Conservation (phyloP, 1,140 invertebrate species). For the Hirudo medicinalis region DNA sequence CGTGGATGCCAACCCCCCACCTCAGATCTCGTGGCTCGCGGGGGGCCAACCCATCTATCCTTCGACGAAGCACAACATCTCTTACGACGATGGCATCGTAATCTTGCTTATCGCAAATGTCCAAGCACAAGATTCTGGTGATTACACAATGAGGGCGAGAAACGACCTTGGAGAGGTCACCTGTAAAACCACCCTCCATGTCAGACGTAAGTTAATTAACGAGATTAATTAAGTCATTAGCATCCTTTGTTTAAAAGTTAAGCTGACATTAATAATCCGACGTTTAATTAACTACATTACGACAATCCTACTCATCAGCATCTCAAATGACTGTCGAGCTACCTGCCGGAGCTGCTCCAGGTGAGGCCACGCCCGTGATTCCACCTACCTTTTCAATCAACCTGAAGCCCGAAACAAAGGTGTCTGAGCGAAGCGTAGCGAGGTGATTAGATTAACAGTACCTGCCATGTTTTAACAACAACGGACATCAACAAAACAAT, state of each 20-base stretch:
- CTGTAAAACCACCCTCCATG: slow-evolving; percentile 37
- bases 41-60: slow-evolving; percentile 34
- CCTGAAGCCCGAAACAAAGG: slow-evolving; percentile 13
- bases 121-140: slow-evolving; percentile 34
- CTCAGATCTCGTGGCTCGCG: slow-evolving; percentile 33
- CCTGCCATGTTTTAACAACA: too few species aligned
- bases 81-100: slow-evolving; percentile 32
- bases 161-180: slow-evolving; percentile 39
- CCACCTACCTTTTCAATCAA: slow-evolving; percentile 7
- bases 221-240: neutral
- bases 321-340: slow-evolving; percentile 31
- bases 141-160: slow-evolving; percentile 35
- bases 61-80: slow-evolving; percentile 30
- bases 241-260: slow-evolving; percentile 4
- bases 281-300: neutral
- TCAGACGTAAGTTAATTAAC: slow-evolving; percentile 30
- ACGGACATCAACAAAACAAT: too few species aligned
- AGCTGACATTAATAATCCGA: neutral
- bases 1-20: slow-evolving; percentile 32
- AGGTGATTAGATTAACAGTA: slow-evolving; percentile 8
- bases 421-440: slow-evolving; percentile 10
- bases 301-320: slow-evolving; percentile 22
- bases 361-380: neutral
- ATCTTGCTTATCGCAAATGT: slow-evolving; percentile 34
- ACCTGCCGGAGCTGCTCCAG: slow-evolving; percentile 20